Percentiles rank a stretch among this genome's conserved stretches.
phyloP scores from a whole-genome alignment of 2,888 invertebrate genomes.

The Drosophila testacea region DNA sequence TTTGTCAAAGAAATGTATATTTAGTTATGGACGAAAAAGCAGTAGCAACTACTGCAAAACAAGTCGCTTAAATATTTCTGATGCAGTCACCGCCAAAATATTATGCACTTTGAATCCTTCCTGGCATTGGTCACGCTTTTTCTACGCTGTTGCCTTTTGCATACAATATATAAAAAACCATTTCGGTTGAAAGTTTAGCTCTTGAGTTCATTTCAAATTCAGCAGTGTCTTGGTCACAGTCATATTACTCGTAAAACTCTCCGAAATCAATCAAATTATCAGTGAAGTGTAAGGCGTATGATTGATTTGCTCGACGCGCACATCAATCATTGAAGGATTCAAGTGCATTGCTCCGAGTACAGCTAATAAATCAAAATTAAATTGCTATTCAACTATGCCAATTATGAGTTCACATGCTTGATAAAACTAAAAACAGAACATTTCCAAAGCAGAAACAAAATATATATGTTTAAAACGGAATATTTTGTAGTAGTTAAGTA shows the following conservation, averaged over 20 bases:
- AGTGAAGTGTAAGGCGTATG: constrained; percentile 33
- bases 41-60: constrained; percentile 33
- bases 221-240: not conserved
- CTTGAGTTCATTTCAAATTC: constrained; percentile 12
- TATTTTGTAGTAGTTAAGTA: no score
- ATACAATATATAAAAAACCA: constrained; percentile 52
- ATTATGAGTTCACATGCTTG: not conserved
- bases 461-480: no score
- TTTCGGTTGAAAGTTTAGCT: not conserved
- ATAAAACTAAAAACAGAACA: not conserved
- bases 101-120: constrained; percentile 56
- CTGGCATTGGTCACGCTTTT: constrained; percentile 5
- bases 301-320: constrained; percentile 49
- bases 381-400: constrained; percentile 19
- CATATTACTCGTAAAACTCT: not conserved
- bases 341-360: constrained; percentile 35
- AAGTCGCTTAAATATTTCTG: constrained; percentile 14
- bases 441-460: not conserved
- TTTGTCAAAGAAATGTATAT: constrained; percentile 31
- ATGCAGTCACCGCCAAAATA: constrained; percentile 31
- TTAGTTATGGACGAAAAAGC: constrained; percentile 40
- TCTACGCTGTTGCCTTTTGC: constrained; percentile 24
- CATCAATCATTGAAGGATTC: constrained; percentile 58
- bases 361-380: constrained; percentile 47
- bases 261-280: constrained; percentile 60